Evolutionary conservation across 2,797 vertebrate species (phyloP), one percentile per base, ranked within the genome.

Genomic region (Acestrorhynchus altus): DNA sequence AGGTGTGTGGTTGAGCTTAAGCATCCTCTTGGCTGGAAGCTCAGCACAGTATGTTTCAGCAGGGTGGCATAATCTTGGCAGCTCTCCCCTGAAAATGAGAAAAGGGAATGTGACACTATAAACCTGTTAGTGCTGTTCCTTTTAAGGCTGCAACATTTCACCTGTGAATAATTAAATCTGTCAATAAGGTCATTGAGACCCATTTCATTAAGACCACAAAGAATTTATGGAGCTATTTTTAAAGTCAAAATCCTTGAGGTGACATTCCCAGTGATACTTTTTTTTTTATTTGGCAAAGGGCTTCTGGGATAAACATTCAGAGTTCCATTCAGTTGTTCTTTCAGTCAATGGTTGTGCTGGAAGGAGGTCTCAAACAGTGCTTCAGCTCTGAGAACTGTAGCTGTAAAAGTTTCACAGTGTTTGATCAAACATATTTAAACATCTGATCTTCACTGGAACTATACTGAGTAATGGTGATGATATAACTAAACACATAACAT

Each of bases 241-340:
- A 73, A 81, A 67, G 69, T 22, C 60, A 51, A 78, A 80, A 81
- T 69, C 79, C 80, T 82, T 78, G 68, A 84, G 84, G 74, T 74
- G 68, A 80, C 85, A 80, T 81, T 82, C 76, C 64, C 71, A 75
- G 35, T 61, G 77, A 86, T 77, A 72, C 74, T 72, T n/a, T 24
- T 66, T 31, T 66, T 60, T 72, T 16, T 18, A 56, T 31, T 66
- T 66, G 57, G 54, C 67, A 39, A 51, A 54, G 46, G 26, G 20
- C 63, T 78, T 49, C 18, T 65, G 44, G 66, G 44, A 76, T 31
- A 77, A 81, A 70, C 74, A 80, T 75, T n/a, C 49, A 26, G 59
- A 72, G 52, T 60, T 11, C 51, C 61, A 68, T 56, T 63, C 61
- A 10, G 79, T 63, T 66, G 72, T 78, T 88, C 31, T 8, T 81